These are phyloP conservation scores for Drosophila truncata DNA, from an alignment of 1,140 invertebrate species.

Conservation along the genomic window DNA sequence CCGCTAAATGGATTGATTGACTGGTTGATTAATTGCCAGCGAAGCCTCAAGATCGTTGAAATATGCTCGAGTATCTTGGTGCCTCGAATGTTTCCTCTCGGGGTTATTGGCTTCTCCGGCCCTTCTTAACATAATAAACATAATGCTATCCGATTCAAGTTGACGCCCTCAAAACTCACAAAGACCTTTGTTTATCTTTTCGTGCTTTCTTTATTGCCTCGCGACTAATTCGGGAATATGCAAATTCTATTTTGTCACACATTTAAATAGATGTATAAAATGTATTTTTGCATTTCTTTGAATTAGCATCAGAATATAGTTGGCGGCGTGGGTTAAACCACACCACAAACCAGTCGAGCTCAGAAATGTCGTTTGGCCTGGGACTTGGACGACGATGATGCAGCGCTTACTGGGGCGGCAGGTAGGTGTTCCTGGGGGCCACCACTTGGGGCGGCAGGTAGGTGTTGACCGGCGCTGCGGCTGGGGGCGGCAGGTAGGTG, in stretches of 20 bases:
- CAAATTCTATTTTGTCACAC: slow-evolving; percentile 45
- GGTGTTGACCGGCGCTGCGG: slow-evolving; percentile 16
- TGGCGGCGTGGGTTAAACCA: slow-evolving; percentile 55
- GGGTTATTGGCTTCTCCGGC: slow-evolving; percentile 64
- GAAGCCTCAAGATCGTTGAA: slow-evolving; percentile 28
- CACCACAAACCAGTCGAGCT: slow-evolving; percentile 57
- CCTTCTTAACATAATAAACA: slow-evolving; percentile 40
- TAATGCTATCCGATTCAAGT: slow-evolving; percentile 2
- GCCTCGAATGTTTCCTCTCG: slow-evolving; percentile 14
- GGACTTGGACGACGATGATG: slow-evolving; percentile 5
- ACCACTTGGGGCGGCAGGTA: slow-evolving; percentile 33
- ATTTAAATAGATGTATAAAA: slow-evolving; percentile 35
- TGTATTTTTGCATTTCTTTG: slow-evolving; percentile 54
- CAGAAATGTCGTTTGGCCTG: slow-evolving; percentile 11
- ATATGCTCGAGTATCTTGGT: not conserved
- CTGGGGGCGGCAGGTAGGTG: slow-evolving; percentile 31
- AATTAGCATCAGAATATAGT: slow-evolving; percentile 75
- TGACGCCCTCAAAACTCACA: slow-evolving; percentile 15
- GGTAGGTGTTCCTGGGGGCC: slow-evolving; percentile 33
- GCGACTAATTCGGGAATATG: slow-evolving; percentile 56
- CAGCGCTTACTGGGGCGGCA: slow-evolving; percentile 38
- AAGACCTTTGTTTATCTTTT: slow-evolving; percentile 31
- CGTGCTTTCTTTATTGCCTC: slow-evolving; percentile 36
- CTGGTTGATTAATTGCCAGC: slow-evolving; percentile 17
- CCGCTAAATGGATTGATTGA: slow-evolving; percentile 46